Conservation (phyloP, 2,888 invertebrate species). For the Acleris laterana region DNA sequence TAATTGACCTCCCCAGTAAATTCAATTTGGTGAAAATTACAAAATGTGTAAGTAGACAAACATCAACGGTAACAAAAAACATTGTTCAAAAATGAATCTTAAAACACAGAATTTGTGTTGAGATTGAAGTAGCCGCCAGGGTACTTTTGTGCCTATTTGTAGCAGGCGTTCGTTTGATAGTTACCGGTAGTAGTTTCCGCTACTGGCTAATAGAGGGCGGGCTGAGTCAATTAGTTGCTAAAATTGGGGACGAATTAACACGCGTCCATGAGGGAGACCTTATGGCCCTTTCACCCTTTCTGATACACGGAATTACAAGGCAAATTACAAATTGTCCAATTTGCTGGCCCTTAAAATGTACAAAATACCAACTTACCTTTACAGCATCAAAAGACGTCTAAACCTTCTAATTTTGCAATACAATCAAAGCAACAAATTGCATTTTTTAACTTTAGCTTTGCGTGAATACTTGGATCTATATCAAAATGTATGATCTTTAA, state of each 20-base stretch:
- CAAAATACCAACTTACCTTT: no score
- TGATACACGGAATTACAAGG: no score
- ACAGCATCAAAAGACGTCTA: no score
- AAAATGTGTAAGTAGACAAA: not conserved
- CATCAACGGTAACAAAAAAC: not conserved
- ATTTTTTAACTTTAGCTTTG: no score
- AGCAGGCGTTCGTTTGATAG: not conserved
- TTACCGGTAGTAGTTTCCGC: conserved; percentile 15
- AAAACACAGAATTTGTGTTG: not conserved
- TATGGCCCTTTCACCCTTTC: not conserved
- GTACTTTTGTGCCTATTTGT: not conserved
- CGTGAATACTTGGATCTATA: no score
- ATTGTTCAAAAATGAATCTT: not conserved
- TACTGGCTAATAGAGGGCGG: conserved; percentile 10
- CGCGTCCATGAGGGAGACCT: not conserved
- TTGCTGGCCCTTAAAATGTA: no score
- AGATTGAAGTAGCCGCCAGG: not conserved
- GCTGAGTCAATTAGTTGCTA: not conserved
- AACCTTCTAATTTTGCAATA: no score
- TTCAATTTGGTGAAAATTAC: conserved; percentile 5
- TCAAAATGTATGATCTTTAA: no score
- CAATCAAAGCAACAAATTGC: no score
- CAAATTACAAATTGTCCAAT: no score
- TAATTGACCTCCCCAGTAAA: conserved; percentile 3
- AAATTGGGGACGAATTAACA: conserved; percentile 2